Evolutionary conservation across 64 coral and sea anemone genomes (phyloP).

Genomic region (Hydrozoanthus tunicans): DNA sequence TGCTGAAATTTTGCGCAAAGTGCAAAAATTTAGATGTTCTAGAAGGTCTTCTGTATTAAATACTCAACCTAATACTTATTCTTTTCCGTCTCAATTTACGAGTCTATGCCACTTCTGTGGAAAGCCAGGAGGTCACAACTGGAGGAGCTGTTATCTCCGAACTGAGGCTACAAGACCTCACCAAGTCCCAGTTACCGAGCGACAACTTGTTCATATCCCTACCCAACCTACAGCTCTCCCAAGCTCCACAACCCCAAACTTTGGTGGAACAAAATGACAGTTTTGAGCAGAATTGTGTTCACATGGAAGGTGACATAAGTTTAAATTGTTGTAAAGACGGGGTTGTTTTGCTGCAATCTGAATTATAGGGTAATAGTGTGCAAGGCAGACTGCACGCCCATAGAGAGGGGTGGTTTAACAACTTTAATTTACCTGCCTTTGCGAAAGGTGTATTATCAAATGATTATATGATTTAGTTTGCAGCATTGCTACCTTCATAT

Average conservation of each 20-base stretch:
- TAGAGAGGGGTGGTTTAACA: background rate
- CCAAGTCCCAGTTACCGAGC: background rate
- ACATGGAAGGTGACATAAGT: background rate
- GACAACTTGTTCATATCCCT: background rate
- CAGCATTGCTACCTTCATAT: background rate
- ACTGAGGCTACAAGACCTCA: background rate
- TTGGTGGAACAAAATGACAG: background rate
- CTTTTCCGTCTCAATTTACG: conserved; percentile 1
- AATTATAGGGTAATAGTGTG: background rate
- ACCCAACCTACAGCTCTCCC: background rate
- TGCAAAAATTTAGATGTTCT: background rate
- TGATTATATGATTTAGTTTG: background rate
- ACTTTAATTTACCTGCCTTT: background rate
- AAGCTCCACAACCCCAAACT: background rate
- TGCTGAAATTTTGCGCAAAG: conserved; percentile 35
- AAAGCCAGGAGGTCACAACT: conserved; percentile 39
- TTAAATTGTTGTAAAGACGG: background rate
- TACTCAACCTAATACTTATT: background rate
- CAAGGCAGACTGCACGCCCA: background rate
- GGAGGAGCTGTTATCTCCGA: conserved; percentile 11
- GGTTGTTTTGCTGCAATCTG: background rate
- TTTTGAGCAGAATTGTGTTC: background rate
- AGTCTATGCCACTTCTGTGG: conserved; percentile 41
- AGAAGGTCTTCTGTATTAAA: background rate
- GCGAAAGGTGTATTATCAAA: background rate